phyloP scores from a whole-genome alignment of 2,113 vertebrate species.

The Silurus meridionalis region DNA sequence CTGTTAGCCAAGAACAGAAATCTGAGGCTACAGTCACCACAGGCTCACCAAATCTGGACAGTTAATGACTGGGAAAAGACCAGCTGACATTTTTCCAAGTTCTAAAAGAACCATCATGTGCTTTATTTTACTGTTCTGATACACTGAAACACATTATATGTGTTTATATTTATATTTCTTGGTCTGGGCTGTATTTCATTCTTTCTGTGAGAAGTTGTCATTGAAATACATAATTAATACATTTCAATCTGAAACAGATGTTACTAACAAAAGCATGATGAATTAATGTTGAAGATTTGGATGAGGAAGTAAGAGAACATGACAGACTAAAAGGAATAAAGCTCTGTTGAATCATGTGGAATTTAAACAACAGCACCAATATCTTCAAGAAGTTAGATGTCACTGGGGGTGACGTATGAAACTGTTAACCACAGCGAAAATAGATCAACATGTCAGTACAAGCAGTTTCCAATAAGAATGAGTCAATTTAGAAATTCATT shows the following conservation, averaged over 20 bases:
- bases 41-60: not conserved
- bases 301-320: not conserved
- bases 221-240: not conserved
- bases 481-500: not conserved
- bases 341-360: not conserved
- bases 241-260: not conserved
- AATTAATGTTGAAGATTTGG: not conserved
- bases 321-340: not conserved
- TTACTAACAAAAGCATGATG: not conserved
- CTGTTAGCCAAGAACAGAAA: not conserved
- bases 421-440: not conserved
- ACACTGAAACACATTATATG: not conserved
- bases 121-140: not conserved
- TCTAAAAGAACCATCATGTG: not conserved
- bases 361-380: not conserved
- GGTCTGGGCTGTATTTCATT: not conserved
- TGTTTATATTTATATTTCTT: not conserved
- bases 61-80: not conserved
- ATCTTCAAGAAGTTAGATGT: not conserved
- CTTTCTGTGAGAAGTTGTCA: not conserved
- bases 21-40: not conserved
- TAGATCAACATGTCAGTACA: not conserved
- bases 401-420: not conserved
- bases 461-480: not conserved
- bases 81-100: not conserved